Evolutionary conservation across 1,140 invertebrate genomes (phyloP).

Genomic region (Metaphire vulgaris): DNA sequence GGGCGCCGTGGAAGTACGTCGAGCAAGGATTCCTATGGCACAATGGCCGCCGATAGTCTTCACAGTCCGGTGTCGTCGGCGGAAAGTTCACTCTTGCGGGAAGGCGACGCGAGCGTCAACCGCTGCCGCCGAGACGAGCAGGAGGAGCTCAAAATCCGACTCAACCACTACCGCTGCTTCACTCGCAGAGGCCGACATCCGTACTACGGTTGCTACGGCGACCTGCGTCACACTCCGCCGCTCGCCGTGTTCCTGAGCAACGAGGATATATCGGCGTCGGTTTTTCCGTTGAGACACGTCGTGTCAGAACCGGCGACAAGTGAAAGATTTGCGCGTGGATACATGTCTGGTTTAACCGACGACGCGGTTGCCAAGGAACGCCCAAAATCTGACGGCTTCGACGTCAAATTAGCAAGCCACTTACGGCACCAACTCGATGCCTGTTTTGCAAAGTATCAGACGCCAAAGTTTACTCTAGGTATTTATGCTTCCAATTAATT

Average conservation of each 20-base stretch:
- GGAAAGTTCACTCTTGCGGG: not conserved
- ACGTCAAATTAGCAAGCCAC: not conserved
- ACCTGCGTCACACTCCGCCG: constrained; percentile 6
- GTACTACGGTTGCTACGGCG: not conserved
- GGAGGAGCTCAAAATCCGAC: not conserved
- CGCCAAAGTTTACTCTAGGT: not conserved
- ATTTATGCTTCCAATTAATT: too few relatives aligned
- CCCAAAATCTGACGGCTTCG: not conserved
- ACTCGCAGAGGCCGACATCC: not conserved
- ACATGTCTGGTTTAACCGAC: not conserved
- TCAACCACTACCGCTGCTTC: not conserved
- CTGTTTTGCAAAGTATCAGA: not conserved
- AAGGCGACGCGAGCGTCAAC: not conserved
- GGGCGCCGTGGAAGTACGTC: not conserved
- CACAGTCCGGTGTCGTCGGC: not conserved
- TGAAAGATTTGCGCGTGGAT: not conserved
- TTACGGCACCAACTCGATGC: not conserved
- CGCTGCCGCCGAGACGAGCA: too few relatives aligned
- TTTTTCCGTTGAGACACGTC: constrained; percentile 12
- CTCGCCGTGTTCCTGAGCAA: constrained; percentile 13
- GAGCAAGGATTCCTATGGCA: not conserved
- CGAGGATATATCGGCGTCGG: constrained; percentile 7
- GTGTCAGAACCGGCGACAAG: not conserved
- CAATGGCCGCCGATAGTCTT: not conserved
- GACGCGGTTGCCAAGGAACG: not conserved